Evolutionary conservation across 1,140 invertebrate species (phyloP).

Genomic region (Mycetomoellerius zeteki): DNA sequence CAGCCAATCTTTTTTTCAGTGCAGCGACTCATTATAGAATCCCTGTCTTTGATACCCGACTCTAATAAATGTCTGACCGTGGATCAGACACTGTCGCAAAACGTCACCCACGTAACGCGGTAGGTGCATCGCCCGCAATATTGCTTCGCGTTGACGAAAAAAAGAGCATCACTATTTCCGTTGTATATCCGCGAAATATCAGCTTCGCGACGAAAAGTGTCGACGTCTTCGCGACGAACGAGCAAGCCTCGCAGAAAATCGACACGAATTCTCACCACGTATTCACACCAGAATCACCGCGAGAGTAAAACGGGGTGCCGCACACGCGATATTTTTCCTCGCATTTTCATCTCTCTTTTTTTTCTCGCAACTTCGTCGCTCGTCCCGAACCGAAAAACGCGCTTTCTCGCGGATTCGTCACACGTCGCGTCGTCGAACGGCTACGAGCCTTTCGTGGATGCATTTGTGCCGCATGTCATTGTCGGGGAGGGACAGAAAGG

Average conservation of each 20-base stretch:
- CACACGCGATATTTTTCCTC: constrained; percentile 57
- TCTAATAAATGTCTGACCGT: constrained; percentile 22
- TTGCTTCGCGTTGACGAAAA: constrained; percentile 18
- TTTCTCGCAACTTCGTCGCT: background rate
- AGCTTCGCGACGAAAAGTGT: constrained; percentile 11
- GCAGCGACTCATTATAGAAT: background rate
- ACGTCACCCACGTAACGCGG: background rate
- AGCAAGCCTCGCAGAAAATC: constrained; percentile 45
- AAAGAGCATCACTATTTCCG: background rate
- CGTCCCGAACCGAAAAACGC: constrained; percentile 6
- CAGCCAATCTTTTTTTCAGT: no score
- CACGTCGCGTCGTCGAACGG: constrained; percentile 68
- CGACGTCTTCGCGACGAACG: background rate
- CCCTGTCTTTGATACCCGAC: background rate
- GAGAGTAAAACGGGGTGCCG: background rate
- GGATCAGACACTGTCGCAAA: background rate
- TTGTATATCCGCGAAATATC: constrained; percentile 28
- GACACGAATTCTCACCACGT: constrained; percentile 64
- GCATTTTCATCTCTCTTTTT: background rate
- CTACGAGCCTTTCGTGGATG: constrained; percentile 69
- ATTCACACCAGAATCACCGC: constrained; percentile 59
- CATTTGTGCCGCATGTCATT: constrained; percentile 65
- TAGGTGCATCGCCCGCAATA: constrained; percentile 15
- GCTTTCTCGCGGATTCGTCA: constrained; percentile 66
- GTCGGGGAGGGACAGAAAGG: background rate